Evolutionary conservation across 2,113 vertebrate species (phyloP).

Genomic region (Piliocolobus tephrosceles): DNA sequence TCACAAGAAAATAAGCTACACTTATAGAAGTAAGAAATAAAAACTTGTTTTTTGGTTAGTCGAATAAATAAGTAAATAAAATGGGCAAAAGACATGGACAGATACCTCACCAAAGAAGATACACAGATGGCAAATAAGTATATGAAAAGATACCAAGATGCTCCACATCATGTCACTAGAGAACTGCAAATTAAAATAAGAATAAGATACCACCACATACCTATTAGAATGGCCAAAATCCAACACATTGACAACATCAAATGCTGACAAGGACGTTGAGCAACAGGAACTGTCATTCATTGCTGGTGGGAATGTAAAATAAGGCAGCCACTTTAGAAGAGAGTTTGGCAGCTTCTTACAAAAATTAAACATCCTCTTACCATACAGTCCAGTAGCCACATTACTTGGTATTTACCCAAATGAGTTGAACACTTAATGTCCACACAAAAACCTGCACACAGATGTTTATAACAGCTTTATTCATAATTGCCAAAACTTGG

Average conservation of each 20-base stretch:
- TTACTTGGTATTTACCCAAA: not conserved
- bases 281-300: not conserved
- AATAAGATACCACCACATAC: not conserved
- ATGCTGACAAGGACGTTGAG: not conserved
- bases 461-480: not conserved
- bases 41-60: too few species aligned
- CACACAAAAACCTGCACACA: not conserved
- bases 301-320: not conserved
- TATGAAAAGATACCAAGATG: not conserved
- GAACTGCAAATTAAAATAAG: slow-evolving; percentile 21
- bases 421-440: not conserved
- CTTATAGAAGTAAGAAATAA: too few species aligned
- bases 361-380: slow-evolving; percentile 6
- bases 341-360: not conserved
- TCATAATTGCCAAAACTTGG: slow-evolving; percentile 6
- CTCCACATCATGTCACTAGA: not conserved
- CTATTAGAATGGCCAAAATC: not conserved
- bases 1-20: too few species aligned
- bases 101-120: not conserved
- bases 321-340: not conserved
- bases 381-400: not conserved
- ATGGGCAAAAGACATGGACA: not conserved
- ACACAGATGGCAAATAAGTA: not conserved
- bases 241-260: not conserved
- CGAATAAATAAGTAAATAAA: not conserved